A percentile compares a stretch with the other conserved stretches of the same genome.
These are phyloP conservation scores for Platycercus adscitus DNA, from an alignment of 2,113 vertebrate genomes.

Conservation along the genomic window DNA sequence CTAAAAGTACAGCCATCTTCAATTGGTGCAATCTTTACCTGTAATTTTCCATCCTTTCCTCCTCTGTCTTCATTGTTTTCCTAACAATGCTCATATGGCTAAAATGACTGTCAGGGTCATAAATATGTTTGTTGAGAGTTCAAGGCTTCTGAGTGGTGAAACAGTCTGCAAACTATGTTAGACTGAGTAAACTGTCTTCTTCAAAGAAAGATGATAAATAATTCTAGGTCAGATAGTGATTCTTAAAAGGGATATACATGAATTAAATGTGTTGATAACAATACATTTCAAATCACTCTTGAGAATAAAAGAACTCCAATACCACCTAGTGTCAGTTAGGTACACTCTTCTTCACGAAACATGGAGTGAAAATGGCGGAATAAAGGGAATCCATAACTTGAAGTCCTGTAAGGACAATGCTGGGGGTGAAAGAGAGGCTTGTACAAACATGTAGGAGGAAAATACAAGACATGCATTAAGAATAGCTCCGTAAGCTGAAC, in stretches of 20 bases:
- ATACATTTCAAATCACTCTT: background rate
- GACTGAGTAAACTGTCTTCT: background rate
- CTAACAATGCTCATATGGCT: background rate
- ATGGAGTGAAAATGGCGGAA: background rate
- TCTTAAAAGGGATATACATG: background rate
- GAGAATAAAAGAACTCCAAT: constrained; percentile 52
- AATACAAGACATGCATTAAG: background rate
- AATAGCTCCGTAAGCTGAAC: background rate
- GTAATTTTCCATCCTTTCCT: background rate
- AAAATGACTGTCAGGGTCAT: background rate
- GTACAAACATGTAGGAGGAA: background rate
- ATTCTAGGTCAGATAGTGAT: background rate
- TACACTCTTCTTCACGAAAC: background rate
- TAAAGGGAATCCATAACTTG: background rate
- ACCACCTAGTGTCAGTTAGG: constrained; percentile 61
- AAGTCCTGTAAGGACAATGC: background rate
- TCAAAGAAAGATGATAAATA: background rate
- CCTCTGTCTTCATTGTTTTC: background rate
- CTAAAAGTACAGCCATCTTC: background rate
- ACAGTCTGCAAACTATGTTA: background rate
- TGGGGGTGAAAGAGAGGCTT: background rate
- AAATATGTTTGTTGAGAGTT: background rate
- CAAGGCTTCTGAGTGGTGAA: background rate
- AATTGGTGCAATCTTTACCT: background rate
- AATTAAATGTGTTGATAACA: background rate